These are phyloP conservation scores for Lophius piscatorius DNA, from an alignment of 2,113 vertebrate genomes.

Conservation along the genomic window DNA sequence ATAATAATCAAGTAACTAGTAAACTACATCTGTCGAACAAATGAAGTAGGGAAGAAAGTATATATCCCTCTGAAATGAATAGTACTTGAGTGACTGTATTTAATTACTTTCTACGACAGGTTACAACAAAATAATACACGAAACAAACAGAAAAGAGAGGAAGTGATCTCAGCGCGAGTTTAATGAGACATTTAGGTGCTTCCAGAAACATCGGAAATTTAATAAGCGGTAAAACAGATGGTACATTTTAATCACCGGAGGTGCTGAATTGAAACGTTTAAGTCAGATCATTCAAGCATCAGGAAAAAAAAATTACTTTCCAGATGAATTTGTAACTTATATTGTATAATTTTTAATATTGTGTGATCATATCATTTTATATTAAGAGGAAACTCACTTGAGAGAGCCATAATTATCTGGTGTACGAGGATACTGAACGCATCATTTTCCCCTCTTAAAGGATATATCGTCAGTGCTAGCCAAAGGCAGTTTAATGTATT, in stretches of 20 bases:
- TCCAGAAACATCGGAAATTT: not conserved
- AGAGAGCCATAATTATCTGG: fast-evolving
- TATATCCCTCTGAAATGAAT: no score
- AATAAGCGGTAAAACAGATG: fast-evolving
- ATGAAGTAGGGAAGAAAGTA: no score
- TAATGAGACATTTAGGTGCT: not conserved
- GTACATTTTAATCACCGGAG: not conserved
- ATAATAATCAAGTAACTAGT: no score
- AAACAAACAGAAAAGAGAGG: conserved; percentile 20
- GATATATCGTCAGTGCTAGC: conserved; percentile 34
- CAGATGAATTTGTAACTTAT: not conserved
- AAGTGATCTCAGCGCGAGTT: conserved; percentile 66
- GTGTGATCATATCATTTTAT: not conserved
- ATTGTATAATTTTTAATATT: not conserved
- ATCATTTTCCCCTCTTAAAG: conserved; percentile 67
- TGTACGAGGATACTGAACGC: conserved; percentile 37
- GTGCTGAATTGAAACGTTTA: not conserved
- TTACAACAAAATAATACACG: conserved; percentile 9
- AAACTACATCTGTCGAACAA: no score
- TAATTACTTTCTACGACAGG: no score
- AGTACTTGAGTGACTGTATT: no score
- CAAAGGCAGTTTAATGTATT: conserved; percentile 54
- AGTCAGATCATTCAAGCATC: not conserved
- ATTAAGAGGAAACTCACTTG: no score
- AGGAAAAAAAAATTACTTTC: no score